These are phyloP conservation scores for Macquaria australasica DNA, from an alignment of 2,113 vertebrate genomes.

Conservation along the genomic window DNA sequence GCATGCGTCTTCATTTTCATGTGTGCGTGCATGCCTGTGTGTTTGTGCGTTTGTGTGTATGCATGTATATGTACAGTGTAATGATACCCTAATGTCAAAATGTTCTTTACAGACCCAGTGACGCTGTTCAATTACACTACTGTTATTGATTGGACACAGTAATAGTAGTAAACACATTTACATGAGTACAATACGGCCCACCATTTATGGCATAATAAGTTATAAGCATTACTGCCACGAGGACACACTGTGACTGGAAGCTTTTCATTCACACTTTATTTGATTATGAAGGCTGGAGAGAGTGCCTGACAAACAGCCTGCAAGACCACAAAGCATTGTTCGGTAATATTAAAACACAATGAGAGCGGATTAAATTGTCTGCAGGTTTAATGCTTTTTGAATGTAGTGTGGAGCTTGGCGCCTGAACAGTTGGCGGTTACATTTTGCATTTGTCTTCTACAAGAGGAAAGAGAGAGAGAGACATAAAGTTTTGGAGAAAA, in stretches of 20 bases:
- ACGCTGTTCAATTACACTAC: conserved; percentile 54
- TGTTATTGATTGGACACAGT: conserved; percentile 47
- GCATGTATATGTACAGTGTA: conserved; percentile 12
- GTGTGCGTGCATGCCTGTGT: conserved; percentile 30
- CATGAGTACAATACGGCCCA: conserved; percentile 48
- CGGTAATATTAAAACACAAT: conserved; percentile 45
- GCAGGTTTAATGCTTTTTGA: conserved; percentile 45
- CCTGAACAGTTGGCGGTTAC: conserved; percentile 29
- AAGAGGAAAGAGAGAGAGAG: neutral
- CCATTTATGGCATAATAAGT: conserved; percentile 67
- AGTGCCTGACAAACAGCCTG: conserved; percentile 42
- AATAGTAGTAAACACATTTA: conserved; percentile 55
- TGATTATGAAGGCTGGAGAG: conserved; percentile 45
- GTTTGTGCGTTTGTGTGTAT: conserved; percentile 36
- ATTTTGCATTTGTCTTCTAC: conserved; percentile 42
- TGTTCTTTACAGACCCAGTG: conserved; percentile 49
- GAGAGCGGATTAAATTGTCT: conserved; percentile 46
- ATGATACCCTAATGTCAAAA: conserved; percentile 58
- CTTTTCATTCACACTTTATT: conserved; percentile 65
- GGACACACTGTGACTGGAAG: conserved; percentile 42
- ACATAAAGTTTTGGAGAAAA: neutral
- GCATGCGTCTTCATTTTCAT: conserved; percentile 22
- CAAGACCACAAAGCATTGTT: conserved; percentile 41
- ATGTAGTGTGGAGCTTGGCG: conserved; percentile 1
- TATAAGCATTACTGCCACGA: conserved; percentile 59